phyloP scores from a whole-genome alignment of 2,797 vertebrate genomes.

The Gymnocypris eckloni region DNA sequence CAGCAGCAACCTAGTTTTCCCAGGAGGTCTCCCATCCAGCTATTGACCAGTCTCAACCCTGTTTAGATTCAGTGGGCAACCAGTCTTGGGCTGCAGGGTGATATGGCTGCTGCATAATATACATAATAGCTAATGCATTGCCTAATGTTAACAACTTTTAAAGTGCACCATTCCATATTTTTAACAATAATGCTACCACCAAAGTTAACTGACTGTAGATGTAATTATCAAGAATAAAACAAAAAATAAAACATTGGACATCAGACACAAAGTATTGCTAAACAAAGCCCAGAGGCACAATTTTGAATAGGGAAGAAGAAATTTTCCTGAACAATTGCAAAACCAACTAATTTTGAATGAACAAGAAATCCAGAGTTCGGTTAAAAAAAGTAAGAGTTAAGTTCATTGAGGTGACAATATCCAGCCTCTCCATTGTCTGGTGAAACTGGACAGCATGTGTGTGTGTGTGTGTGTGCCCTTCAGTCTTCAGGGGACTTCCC shows the following conservation, averaged over 20 bases:
- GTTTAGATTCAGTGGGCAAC: no score
- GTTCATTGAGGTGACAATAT: not conserved
- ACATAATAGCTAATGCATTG: not conserved
- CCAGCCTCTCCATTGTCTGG: conserved; percentile 14
- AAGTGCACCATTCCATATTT: not conserved
- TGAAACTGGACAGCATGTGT: conserved; percentile 23
- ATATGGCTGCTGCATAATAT: not conserved
- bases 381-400: not conserved
- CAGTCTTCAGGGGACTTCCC: conserved; percentile 47
- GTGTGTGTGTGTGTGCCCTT: conserved; percentile 34
- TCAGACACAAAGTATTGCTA: not conserved
- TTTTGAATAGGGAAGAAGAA: not conserved
- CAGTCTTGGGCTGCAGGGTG: no score
- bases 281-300: not conserved
- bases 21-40: no score
- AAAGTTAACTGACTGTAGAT: not conserved
- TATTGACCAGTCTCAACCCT: no score
- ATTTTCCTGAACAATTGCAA: not conserved
- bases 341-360: not conserved
- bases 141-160: not conserved
- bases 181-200: not conserved
- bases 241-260: not conserved
- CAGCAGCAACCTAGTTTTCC: no score
- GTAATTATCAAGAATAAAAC: not conserved
- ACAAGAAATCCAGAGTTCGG: not conserved